Evolutionary conservation across 2,888 invertebrate species (phyloP), one percentile per base, ranked within the genome.

Genomic region (Dryococelus australis): DNA sequence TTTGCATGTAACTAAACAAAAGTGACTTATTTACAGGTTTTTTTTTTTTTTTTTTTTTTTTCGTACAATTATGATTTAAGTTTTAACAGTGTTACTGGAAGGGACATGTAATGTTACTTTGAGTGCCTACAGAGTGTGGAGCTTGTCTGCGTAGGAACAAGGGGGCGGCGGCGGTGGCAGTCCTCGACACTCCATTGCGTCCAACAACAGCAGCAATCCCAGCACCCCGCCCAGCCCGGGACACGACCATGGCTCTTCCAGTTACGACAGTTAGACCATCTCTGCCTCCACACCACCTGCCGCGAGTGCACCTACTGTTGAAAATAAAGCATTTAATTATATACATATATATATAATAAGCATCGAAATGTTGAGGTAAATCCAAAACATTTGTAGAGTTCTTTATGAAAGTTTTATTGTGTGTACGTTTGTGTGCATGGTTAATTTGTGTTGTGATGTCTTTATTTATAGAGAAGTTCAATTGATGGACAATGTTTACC

Each of bases 181-280:
- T 92, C 96, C 96, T 83, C 94, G 96, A 88, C 95, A 95, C 92
- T 96, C 96, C 87, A 94, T 96, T 91, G 95, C 95, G 88, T 96
- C 96, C 89, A 96, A 96, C 92, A 95, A 95, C 92, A 96, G 96
- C 93, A 96, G 95, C 90, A 96, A 95, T 92, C 94, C 95, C 90
- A 96, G 96, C 89, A 96, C 95, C 85, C 96, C 96, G 86, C 96
- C 96, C 85, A 95, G 95, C 91, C 95, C 95, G 88, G 94, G 95
- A 90, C 94, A 95, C 89, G 95, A 95, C 91, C 95, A 95, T 90
- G 94, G 94, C 91, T 95, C 95, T 91, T 95, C 95, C 86, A 95
- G 95, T 91, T 95, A 95, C 90, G 95, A 95, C 92, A 95, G 95
- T 91, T 95, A 94, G 93, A 91, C 89, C 86, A 84, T 87, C 80